Conservation (phyloP, 2,888 invertebrate species). For the Lasioglossum vierecki region DNA sequence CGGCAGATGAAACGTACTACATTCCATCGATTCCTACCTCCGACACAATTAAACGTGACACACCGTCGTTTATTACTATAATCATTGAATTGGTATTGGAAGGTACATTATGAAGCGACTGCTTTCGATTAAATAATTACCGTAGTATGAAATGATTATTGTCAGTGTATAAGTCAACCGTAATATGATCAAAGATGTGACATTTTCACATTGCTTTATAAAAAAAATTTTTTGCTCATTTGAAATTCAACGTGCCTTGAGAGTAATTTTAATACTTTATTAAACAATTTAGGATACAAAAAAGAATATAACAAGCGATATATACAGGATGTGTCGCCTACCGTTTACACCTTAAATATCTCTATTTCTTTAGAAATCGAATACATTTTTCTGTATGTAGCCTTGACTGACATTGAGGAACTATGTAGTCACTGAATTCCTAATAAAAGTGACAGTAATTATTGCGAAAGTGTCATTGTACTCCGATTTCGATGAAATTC, state of each 20-base stretch:
- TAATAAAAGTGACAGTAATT: too few relatives aligned
- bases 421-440: too few relatives aligned
- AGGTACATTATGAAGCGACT: not conserved
- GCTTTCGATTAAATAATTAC: not conserved
- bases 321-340: not conserved
- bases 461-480: too few relatives aligned
- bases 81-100: not conserved
- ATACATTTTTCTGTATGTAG: not conserved
- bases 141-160: not conserved
- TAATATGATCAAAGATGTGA: too few relatives aligned
- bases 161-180: too few relatives aligned
- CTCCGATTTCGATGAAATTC: too few relatives aligned
- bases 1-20: not conserved
- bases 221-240: not conserved
- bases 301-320: not conserved
- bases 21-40: not conserved
- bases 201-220: not conserved
- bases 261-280: not conserved
- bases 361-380: too few relatives aligned
- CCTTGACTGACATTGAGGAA: too few relatives aligned
- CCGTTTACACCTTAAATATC: too few relatives aligned
- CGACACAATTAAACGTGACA: not conserved
- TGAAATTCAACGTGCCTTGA: not conserved
- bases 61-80: not conserved
- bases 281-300: not conserved